phyloP scores from a whole-genome alignment of 2,797 vertebrate species.

The Neoniphon sammara region DNA sequence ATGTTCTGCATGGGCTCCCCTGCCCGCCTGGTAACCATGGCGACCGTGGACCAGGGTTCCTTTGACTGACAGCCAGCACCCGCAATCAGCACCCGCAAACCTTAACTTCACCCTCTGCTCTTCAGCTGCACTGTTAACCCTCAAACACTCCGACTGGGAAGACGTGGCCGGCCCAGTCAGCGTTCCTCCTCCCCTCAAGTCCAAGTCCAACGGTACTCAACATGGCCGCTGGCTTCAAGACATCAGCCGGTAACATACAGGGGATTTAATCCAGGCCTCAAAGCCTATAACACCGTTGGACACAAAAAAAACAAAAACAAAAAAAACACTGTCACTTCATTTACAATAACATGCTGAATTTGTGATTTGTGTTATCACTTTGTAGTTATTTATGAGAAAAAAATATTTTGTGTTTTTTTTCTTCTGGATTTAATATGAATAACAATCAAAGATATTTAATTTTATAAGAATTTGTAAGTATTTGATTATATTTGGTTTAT shows the following conservation, averaged over 20 bases:
- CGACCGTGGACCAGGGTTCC: slow-evolving; percentile 54
- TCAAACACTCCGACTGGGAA: slow-evolving; percentile 22
- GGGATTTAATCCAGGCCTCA: not conserved
- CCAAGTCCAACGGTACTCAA: slow-evolving; percentile 9
- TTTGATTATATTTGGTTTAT: slow-evolving; percentile 77
- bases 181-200: not conserved
- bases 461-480: slow-evolving; percentile 74
- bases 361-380: slow-evolving; percentile 45
- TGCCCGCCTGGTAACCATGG: slow-evolving; percentile 46
- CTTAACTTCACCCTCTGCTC: slow-evolving; percentile 74
- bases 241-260: not conserved
- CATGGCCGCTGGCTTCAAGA: not conserved
- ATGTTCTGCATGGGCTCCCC: slow-evolving; percentile 9
- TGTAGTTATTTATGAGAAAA: slow-evolving; percentile 72
- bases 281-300: not conserved
- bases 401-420: slow-evolving; percentile 11
- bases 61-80: slow-evolving; percentile 69
- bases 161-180: not conserved
- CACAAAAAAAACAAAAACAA: not conserved
- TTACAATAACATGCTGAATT: slow-evolving; percentile 39
- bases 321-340: slow-evolving; percentile 10
- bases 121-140: slow-evolving; percentile 54
- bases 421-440: slow-evolving; percentile 62
- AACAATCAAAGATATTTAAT: slow-evolving; percentile 80
- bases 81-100: slow-evolving; percentile 70